phyloP scores from a whole-genome alignment of 2,888 invertebrate species.

The Nemoura dubitans region DNA sequence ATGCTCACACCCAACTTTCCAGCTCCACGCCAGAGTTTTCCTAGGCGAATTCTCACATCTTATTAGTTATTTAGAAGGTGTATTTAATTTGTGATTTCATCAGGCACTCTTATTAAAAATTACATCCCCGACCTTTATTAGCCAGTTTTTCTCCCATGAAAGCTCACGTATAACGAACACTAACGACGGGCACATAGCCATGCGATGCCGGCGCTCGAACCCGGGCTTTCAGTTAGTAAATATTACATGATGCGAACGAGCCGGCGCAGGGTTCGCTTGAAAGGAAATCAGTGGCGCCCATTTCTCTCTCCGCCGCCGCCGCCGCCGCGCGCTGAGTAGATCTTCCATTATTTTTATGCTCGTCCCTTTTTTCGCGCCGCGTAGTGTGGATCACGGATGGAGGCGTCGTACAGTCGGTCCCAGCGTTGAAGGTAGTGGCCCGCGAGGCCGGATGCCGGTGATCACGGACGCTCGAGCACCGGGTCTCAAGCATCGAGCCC shows the following conservation, averaged over 20 bases:
- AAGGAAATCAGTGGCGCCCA: conserved; percentile 33
- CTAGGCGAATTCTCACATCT: background rate
- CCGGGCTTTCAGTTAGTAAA: conserved; percentile 1
- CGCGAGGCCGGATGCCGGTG: background rate
- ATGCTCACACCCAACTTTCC: background rate
- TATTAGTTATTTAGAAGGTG: background rate
- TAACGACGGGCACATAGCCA: background rate
- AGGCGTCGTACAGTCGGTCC: background rate
- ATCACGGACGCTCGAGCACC: too few relatives aligned
- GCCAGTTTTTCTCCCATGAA: background rate
- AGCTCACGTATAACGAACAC: background rate
- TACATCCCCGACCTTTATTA: background rate
- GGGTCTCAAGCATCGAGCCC: too few relatives aligned
- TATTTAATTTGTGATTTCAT: background rate
- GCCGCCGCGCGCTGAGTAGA: too few relatives aligned
- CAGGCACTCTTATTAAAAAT: conserved; percentile 7
- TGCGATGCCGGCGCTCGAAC: background rate
- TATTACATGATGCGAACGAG: conserved; percentile 20
- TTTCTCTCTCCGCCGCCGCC: conserved; percentile 1
- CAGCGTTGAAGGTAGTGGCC: background rate
- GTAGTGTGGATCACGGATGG: background rate
- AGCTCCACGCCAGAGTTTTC: background rate
- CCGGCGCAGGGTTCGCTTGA: background rate
- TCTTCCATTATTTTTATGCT: conserved; percentile 35
- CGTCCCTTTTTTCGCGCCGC: background rate